phyloP scores from a whole-genome alignment of 2,888 invertebrate species.

The Ornithoptera priamus region DNA sequence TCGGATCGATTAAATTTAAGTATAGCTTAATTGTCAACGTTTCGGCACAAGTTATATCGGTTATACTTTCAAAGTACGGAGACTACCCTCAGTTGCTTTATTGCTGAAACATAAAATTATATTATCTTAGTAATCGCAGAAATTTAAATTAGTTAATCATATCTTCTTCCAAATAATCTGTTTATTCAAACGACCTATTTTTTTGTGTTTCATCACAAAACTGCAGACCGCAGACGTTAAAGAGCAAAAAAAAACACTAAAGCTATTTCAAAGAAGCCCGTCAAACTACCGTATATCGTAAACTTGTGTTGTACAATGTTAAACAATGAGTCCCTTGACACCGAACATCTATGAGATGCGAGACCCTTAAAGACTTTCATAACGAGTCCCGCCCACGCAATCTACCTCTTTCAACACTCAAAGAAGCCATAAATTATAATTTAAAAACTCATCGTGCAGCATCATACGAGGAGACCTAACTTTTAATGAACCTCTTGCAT shows the following conservation, averaged over 20 bases:
- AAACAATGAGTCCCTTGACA: constrained; percentile 35
- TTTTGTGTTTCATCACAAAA: constrained; percentile 13
- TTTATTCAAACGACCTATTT: constrained; percentile 16
- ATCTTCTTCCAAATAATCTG: neutral
- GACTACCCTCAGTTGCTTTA: no score
- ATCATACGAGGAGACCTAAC: constrained; percentile 40
- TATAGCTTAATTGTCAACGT: no score
- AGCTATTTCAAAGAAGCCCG: constrained; percentile 26
- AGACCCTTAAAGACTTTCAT: constrained; percentile 31
- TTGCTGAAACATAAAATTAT: no score
- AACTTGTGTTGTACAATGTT: constrained; percentile 27
- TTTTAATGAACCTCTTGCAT: constrained; percentile 48
- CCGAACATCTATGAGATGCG: constrained; percentile 37
- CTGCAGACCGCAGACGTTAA: constrained; percentile 18
- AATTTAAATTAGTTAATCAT: no score
- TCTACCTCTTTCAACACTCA: constrained; percentile 71
- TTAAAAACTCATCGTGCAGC: constrained; percentile 62
- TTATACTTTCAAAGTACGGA: no score
- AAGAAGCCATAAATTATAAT: constrained; percentile 75
- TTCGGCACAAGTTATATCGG: no score
- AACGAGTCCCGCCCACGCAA: constrained; percentile 66
- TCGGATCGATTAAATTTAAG: no score
- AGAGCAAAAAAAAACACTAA: constrained; percentile 18
- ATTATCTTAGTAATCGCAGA: no score
- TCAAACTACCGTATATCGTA: constrained; percentile 29